Base-by-base conservation (phyloP, 2,888 invertebrate genomes). In the Dyspetes luteomarginatus region DNA sequence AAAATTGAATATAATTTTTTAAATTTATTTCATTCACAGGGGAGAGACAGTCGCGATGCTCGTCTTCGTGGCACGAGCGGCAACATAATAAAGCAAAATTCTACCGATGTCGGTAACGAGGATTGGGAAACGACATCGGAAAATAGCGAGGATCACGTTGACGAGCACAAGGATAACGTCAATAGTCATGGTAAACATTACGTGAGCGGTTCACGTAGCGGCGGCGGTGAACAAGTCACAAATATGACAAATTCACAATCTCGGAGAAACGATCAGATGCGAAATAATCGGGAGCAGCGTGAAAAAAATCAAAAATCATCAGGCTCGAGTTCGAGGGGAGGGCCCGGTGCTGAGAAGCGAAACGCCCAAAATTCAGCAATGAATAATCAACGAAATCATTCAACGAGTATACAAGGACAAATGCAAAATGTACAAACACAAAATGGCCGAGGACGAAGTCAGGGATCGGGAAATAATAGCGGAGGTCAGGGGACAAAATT, bases 41-140 rank as follows among this genome's bases (percentile, higher is more conserved):
- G 89, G 88, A 92, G 88, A 91, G 91, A 91, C 50, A 87, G 83
- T 60, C 88, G 91, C 0, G 90, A 89, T 22, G 71, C 85, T 3
- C 89, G 90, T 56, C 87, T 87, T 19, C 90, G 90, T 4, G 83
- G 87, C 0, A 86, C 85, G 19, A 86, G 86, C 36, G 78, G 85
- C 17, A 87, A 86, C 30, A 85, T 87, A 9, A 82, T 88, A 9
- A 92, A 92, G 69, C 91, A 91, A 58, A 88, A 90, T 58, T 89
- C 90, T 0, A 86, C 90, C 3, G 92, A 92, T 79, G 93, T 93
- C 7, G 94, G 94, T 82, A 95, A 94, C 84, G 95, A 95, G 87
- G 94, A 96, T 88, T 96, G 96, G 95, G 97, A 97, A 90, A 96
- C 96, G 55, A 97, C 96, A 17, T 96, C 96, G 4, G 97, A 97